Base-by-base conservation (phyloP, 2,797 vertebrate species). In the Serranus cabrilla region DNA sequence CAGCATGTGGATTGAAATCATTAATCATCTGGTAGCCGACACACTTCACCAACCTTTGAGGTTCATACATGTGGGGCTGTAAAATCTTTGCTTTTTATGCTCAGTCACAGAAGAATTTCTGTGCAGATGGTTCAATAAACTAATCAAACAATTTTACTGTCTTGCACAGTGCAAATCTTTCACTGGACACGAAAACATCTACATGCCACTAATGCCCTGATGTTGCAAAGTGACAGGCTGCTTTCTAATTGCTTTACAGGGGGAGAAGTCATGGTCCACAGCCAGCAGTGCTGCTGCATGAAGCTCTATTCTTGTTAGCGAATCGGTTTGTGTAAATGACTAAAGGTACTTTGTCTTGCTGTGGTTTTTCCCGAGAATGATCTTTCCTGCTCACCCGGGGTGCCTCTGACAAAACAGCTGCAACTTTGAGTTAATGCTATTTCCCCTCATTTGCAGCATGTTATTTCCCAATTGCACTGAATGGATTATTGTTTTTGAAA, bases 91-190 rank as follows among this genome's bases (percentile, higher is more conserved):
- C 20, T 31, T 79, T 52, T 71, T 2, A 59, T 57, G 1, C 64
- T 60, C 31, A 50, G 76, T 74, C 76, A 86, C 58, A 52, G 46
- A 84, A 47, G 47, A 66, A 77, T 76, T 62, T 51, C 18, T 9
- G 40, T 20, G 50, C 83, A 89, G 83, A 81, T 86, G 81, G 81
- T 72, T 85, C 58, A 68, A 13, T 82, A 63, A 87, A 91, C 5
- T 34, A 17, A 76, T 87, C 59, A 79, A 65, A 66, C 40, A 34
- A 18, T 71, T 78, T 80, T 74, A 62, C 49, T 20, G 52, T 59
- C 34, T n/a, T 63, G 6, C 39, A 55, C 74, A 67, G 55, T 34
- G 9, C 43, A 50, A 39, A 68, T 50, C 68, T 76, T 60, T 75
- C 43, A 64, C 51, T 49, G 46, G 58, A 58, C 57, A 75, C 2